Conservation (phyloP, 1,140 invertebrate genomes). For the Pseudobourletiella spinata region DNA sequence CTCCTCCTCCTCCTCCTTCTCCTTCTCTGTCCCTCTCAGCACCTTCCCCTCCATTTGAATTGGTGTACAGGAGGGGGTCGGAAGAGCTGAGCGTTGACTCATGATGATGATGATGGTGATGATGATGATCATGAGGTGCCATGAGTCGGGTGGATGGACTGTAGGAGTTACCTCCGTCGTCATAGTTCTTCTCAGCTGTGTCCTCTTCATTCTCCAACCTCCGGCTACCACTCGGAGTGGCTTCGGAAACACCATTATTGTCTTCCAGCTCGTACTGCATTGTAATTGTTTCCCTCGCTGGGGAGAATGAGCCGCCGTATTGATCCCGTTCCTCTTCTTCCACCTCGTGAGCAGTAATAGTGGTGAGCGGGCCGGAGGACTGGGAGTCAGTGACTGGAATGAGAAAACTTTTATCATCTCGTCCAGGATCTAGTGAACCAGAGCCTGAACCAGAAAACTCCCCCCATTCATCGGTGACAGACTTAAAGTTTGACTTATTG, state of each 20-base stretch:
- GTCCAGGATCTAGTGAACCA: constrained; percentile 1
- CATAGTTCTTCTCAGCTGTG: background rate
- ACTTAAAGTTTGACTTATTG: background rate
- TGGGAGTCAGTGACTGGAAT: background rate
- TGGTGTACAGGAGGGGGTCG: background rate
- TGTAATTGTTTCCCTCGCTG: constrained; percentile 2
- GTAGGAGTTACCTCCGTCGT: too few relatives aligned
- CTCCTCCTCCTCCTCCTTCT: background rate
- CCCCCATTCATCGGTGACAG: background rate
- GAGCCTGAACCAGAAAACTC: constrained; percentile 9
- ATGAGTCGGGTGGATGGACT: too few relatives aligned
- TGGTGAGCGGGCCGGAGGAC: background rate
- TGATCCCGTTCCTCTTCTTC: background rate
- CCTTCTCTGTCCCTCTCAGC: background rate
- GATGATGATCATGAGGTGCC: too few relatives aligned
- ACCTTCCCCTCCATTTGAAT: background rate
- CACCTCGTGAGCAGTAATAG: background rate
- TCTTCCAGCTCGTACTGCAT: background rate
- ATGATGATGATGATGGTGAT: too few relatives aligned
- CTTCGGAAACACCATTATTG: constrained; percentile 5
- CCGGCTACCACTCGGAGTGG: background rate
- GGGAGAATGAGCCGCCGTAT: background rate
- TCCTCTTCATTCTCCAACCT: constrained; percentile 3
- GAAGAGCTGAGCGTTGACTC: background rate
- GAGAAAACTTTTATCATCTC: background rate